Conservation (phyloP, 2,797 vertebrate genomes). For the Coregonus sp. region DNA sequence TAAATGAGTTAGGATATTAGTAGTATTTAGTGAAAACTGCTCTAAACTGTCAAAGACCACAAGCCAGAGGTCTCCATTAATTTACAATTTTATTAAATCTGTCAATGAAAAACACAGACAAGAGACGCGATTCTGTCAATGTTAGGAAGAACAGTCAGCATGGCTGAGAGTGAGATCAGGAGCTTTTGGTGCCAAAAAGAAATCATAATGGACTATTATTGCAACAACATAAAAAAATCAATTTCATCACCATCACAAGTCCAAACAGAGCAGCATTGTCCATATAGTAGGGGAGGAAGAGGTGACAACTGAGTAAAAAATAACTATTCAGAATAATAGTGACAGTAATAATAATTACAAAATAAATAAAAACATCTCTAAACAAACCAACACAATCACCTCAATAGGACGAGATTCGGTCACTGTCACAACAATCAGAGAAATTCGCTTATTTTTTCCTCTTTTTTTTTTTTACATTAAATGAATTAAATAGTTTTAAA, state of each 20-base stretch:
- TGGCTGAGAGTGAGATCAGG: slow-evolving; percentile 73
- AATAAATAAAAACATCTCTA: slow-evolving; percentile 75
- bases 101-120: slow-evolving; percentile 78
- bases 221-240: slow-evolving; percentile 59
- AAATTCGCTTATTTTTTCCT: slow-evolving; percentile 55
- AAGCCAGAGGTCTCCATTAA: slow-evolving; percentile 56
- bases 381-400: slow-evolving; percentile 97
- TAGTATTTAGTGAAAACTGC: background rate
- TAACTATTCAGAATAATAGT: slow-evolving; percentile 55
- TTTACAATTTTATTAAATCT: slow-evolving; percentile 84
- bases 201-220: slow-evolving; percentile 71
- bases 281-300: slow-evolving; percentile 72
- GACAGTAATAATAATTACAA: slow-evolving; percentile 60
- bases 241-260: slow-evolving; percentile 72
- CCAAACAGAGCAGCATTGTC: slow-evolving; percentile 86
- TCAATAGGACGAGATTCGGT: slow-evolving; percentile 89
- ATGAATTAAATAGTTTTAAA: slow-evolving; percentile 80
- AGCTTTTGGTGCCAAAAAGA: slow-evolving; percentile 73
- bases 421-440: slow-evolving; percentile 96
- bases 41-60: slow-evolving; percentile 19
- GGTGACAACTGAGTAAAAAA: slow-evolving; percentile 69
- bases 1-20: background rate
- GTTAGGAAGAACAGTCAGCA: slow-evolving; percentile 82
- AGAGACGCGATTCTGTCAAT: slow-evolving; percentile 71
- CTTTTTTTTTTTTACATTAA: slow-evolving; percentile 58